Evolutionary conservation across 1,140 invertebrate species (phyloP), one percentile per base, ranked within the genome.

Genomic region (Ditylenchus dipsaci): DNA sequence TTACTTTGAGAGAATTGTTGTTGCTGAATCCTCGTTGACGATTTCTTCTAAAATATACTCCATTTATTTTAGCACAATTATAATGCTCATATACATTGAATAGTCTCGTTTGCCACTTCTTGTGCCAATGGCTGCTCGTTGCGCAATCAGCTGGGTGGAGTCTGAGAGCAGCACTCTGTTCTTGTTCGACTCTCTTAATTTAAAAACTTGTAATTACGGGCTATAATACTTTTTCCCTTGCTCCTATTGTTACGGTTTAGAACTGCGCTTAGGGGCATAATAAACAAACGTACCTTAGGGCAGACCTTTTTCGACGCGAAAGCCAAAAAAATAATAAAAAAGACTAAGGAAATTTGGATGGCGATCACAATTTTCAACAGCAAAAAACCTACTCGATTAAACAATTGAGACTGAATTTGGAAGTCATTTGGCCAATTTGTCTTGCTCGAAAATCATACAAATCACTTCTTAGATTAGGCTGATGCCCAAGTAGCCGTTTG

Each of bases 171-270:
- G 42, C 38, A 67, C 47, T 30, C 75, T 72, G 47, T 78, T 76
- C 60, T 78, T 77, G 67, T 76, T 76, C 23, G 75, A 76, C 38
- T 77, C 76, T 26, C 75, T 76, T 30, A 33, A 65, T n/a, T n/a
- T n/a, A n/a, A n/a, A n/a, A n/a, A n/a, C n/a, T n/a, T n/a, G n/a
- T 42, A 60, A 60, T 15, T 47, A 15, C 45, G 45, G 21, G n/a
- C n/a, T n/a, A n/a, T n/a, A n/a, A n/a, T n/a, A n/a, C n/a, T n/a
- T n/a, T n/a, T n/a, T n/a, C n/a, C n/a, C n/a, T n/a, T n/a, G n/a
- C n/a, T n/a, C n/a, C n/a, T n/a, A n/a, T n/a, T n/a, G n/a, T n/a
- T n/a, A n/a, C n/a, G n/a, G n/a, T n/a, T n/a, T n/a, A n/a, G n/a
- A n/a, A n/a, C n/a, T n/a, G n/a, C n/a, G n/a, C n/a, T n/a, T n/a